A percentile compares a stretch with the other conserved stretches of the same genome.
Conservation (phyloP, 1,140 invertebrate species). For the Leptinotarsa texana region DNA sequence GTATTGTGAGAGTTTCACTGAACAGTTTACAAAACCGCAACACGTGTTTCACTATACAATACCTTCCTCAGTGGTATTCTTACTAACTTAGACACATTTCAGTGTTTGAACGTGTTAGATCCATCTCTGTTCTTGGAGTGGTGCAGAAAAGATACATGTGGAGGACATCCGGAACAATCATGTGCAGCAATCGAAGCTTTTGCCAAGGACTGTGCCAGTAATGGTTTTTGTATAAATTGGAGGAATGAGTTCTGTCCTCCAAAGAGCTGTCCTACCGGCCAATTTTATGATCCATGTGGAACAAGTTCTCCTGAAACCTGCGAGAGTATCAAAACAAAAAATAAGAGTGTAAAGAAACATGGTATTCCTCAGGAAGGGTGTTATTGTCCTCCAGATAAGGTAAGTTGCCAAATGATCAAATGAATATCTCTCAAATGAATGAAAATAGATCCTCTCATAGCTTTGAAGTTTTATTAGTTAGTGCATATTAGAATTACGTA, state of each 20-base stretch:
- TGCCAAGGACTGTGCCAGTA: constrained; percentile 69
- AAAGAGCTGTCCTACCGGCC: constrained; percentile 60
- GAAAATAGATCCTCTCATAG: too few species aligned
- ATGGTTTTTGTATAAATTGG: constrained; percentile 75
- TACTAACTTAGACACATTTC: constrained; percentile 10
- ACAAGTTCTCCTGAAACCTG: constrained; percentile 73
- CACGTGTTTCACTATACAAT: too few species aligned
- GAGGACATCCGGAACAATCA: constrained; percentile 57
- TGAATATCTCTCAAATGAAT: too few species aligned
- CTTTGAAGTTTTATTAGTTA: too few species aligned
- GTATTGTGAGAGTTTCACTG: too few species aligned
- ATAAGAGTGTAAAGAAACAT: constrained; percentile 59
- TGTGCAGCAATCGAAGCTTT: constrained; percentile 73
- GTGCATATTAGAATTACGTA: too few species aligned
- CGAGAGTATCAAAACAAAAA: constrained; percentile 54
- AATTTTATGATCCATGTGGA: constrained; percentile 70
- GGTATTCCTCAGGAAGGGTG: constrained; percentile 72
- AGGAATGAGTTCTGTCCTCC: constrained; percentile 68
- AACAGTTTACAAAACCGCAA: too few species aligned
- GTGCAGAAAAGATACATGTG: constrained; percentile 72
- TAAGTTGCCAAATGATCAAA: constrained; percentile 46
- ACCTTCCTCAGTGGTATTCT: too few species aligned
- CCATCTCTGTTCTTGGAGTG: constrained; percentile 67
- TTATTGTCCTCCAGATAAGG: constrained; percentile 75
- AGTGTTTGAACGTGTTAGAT: constrained; percentile 75